Evolutionary conservation across 2,888 invertebrate genomes (phyloP).

Genomic region (Crossocerus cetratus): DNA sequence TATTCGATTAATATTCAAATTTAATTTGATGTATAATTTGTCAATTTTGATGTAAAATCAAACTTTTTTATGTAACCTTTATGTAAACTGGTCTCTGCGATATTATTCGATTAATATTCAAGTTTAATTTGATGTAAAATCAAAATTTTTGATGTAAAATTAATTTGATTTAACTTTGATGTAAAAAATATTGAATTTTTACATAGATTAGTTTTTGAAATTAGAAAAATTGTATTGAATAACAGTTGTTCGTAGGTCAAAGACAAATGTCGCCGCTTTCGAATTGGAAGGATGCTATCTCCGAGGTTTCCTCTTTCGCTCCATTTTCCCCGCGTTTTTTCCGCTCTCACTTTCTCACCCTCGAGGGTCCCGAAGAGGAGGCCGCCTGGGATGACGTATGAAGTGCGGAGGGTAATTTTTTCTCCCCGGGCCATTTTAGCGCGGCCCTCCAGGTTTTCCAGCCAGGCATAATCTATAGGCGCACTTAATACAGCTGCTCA

Average conservation of each 20-base stretch:
- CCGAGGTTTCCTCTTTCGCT: neutral
- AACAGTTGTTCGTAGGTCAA: no score
- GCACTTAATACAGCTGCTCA: constrained; percentile 75
- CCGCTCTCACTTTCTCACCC: constrained; percentile 1
- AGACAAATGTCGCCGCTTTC: constrained; percentile 14
- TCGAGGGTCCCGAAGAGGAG: constrained; percentile 28
- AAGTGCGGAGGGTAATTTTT: constrained; percentile 66
- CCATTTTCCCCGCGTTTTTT: neutral
- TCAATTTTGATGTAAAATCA: no score
- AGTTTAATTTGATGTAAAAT: neutral
- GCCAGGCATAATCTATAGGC: constrained; percentile 72
- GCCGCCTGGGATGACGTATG: constrained; percentile 64
- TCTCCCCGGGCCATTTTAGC: constrained; percentile 67
- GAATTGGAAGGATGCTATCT: neutral
- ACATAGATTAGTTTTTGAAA: no score
- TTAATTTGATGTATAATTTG: no score
- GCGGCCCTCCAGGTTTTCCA: constrained; percentile 62
- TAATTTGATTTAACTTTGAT: no score
- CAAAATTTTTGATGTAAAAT: no score
- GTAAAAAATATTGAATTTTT: no score
- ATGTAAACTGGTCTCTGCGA: no score
- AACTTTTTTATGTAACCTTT: no score
- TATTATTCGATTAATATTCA: no score
- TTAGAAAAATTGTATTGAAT: no score
- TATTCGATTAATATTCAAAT: neutral